Conservation (phyloP, 2,888 invertebrate species). For the Eudasyphora cyanicolor region DNA sequence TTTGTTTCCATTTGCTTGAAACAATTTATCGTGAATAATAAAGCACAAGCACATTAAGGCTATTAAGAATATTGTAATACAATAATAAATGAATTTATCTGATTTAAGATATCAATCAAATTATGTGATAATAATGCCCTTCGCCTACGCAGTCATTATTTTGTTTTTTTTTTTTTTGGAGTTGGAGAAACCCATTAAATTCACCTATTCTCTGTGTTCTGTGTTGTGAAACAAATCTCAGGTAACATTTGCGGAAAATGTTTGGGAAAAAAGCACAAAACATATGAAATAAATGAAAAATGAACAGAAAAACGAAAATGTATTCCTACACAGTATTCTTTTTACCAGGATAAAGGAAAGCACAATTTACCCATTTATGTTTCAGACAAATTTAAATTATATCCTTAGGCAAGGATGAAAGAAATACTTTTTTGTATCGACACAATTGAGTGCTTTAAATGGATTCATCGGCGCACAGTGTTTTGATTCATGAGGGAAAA, state of each 20-base stretch:
- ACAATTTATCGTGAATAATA: conserved; percentile 7
- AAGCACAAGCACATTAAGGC: conserved; percentile 11
- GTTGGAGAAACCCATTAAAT: background rate
- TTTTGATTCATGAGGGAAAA: too few species aligned
- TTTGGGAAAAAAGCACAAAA: background rate
- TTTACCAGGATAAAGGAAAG: background rate
- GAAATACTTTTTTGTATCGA: background rate
- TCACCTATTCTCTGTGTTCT: background rate
- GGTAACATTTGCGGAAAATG: background rate
- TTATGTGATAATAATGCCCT: conserved; percentile 41
- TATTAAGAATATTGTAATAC: conserved; percentile 24
- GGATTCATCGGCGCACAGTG: too few species aligned
- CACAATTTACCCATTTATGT: background rate
- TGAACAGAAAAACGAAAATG: background rate
- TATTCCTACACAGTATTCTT: background rate
- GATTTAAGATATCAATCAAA: conserved; percentile 55
- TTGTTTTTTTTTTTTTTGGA: too few species aligned
- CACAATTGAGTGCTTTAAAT: background rate
- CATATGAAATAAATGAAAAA: background rate
- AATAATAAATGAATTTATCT: conserved; percentile 47
- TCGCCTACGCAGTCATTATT: background rate
- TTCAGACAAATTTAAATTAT: background rate
- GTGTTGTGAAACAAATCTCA: background rate
- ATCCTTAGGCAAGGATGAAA: background rate
- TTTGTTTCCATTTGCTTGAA: background rate